phyloP scores from a whole-genome alignment of 2,888 invertebrate genomes.

The Limenitis arthemis region DNA sequence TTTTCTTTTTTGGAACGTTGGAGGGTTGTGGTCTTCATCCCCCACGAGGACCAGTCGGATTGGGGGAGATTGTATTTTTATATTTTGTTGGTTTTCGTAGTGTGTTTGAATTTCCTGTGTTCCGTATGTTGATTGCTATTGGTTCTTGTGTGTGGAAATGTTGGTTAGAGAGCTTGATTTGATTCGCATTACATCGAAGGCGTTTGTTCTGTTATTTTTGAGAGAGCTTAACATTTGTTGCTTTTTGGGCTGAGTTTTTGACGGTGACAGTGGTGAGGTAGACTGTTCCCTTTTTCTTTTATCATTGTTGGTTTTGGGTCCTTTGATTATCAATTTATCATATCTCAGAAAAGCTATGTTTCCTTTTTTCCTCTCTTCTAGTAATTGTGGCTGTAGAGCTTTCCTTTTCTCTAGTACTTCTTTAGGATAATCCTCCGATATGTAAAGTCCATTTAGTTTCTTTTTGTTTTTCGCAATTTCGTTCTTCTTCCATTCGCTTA shows the following conservation, averaged over 20 bases:
- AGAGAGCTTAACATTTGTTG: neutral
- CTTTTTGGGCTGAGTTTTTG: slow-evolving; percentile 2
- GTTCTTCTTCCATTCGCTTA: slow-evolving; percentile 21
- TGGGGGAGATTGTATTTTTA: neutral
- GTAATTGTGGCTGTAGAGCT: neutral
- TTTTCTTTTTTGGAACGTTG: no score
- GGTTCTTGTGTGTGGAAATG: neutral
- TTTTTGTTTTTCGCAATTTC: slow-evolving; percentile 25
- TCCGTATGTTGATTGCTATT: neutral
- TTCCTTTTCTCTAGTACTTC: slow-evolving; percentile 1
- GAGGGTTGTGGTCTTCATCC: no score
- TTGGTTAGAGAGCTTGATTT: neutral
- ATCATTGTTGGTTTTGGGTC: neutral
- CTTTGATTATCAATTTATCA: neutral
- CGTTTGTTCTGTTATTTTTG: neutral
- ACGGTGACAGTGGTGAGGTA: neutral
- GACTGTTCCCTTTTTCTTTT: neutral
- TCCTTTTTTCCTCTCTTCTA: slow-evolving; percentile 3
- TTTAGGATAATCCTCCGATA: slow-evolving; percentile 5
- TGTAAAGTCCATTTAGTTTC: slow-evolving; percentile 21
- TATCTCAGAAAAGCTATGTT: slow-evolving; percentile 3
- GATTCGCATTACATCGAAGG: neutral
- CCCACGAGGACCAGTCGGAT: no score
- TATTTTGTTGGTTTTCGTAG: neutral
- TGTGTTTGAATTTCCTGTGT: neutral